Percentiles rank a stretch among this genome's conserved stretches.
phyloP scores from a whole-genome alignment of 1,140 invertebrate genomes.

The Nixonia krombeini region DNA sequence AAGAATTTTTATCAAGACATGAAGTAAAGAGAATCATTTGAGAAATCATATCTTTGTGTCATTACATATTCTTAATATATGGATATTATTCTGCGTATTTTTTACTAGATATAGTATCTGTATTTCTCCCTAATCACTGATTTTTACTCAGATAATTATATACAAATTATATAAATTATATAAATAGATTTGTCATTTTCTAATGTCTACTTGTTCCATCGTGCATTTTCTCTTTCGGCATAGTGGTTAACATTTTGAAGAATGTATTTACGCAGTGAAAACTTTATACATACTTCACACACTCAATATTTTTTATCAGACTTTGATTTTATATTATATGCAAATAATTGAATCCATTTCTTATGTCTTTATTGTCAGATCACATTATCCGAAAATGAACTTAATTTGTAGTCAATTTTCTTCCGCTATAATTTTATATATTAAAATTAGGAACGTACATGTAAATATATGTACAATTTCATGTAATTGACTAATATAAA shows the following conservation, averaged over 20 bases:
- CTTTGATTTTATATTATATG: background rate
- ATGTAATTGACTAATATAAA: too few relatives aligned
- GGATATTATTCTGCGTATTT: conserved; percentile 54
- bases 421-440: too few relatives aligned
- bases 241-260: conserved; percentile 53
- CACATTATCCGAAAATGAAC: too few relatives aligned
- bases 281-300: conserved; percentile 21
- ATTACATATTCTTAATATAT: conserved; percentile 64
- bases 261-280: too few relatives aligned
- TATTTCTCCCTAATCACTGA: background rate
- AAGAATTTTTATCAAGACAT: conserved; percentile 26
- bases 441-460: too few relatives aligned
- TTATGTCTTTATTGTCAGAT: too few relatives aligned
- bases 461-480: too few relatives aligned
- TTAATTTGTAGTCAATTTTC: too few relatives aligned
- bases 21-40: conserved; percentile 37
- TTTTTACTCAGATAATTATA: background rate
- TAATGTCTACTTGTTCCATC: too few relatives aligned
- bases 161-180: conserved; percentile 3
- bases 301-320: conserved; percentile 9
- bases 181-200: background rate
- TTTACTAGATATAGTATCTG: conserved; percentile 8
- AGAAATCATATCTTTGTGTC: conserved; percentile 55
- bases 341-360: too few relatives aligned
- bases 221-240: background rate